Evolutionary conservation across 1,140 invertebrate genomes (phyloP), one percentile per base, ranked within the genome.

Genomic region (Artemia franciscana): DNA sequence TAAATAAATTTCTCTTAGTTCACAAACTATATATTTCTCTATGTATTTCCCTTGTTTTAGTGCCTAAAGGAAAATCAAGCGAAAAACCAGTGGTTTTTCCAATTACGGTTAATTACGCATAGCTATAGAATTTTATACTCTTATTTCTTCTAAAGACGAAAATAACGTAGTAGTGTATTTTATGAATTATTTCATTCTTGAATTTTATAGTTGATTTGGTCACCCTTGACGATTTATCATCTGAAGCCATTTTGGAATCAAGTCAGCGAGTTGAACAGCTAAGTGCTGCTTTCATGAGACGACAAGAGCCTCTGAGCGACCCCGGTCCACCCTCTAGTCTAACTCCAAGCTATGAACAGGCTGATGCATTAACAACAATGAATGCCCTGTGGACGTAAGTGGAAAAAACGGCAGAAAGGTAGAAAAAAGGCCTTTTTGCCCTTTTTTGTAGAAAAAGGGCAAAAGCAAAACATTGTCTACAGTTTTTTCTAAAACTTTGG

Each of bases 211-310:
- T 95, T 71, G 91, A 94, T 72, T 73, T 94, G 64, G 91, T 94
- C 5, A 95, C 91, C 0, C 70, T 93, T 68, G 91, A 95, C 70
- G 88, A 91, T 71, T 73, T 94, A 58, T 92, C 89, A 5, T 82
- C 88, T 1, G 91, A 93, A 70, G 91, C 91, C 15, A 86, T 93
- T 82, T 71, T 92, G 59, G 91, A 95, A 72, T 94, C 91, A 0
- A 91, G 88, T 12, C 88, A 91, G 64, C 79, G 91, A 64, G 91
- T 95, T 59, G 87, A 91, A 70, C 86, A 88, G 60, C 71, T 95
- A 39, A 86, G 88, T 2, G 86, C 90, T 66, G 78, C 90, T 59
- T 89, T 86, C 66, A 76, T 79, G 66, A 72, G 79, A 57, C 76
- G 82, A 60, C 79, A 81, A 63, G 77, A 82, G 64, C 77, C 82